Evolutionary conservation across 1,140 invertebrate genomes (phyloP).

Genomic region (Bactericera cockerelli): DNA sequence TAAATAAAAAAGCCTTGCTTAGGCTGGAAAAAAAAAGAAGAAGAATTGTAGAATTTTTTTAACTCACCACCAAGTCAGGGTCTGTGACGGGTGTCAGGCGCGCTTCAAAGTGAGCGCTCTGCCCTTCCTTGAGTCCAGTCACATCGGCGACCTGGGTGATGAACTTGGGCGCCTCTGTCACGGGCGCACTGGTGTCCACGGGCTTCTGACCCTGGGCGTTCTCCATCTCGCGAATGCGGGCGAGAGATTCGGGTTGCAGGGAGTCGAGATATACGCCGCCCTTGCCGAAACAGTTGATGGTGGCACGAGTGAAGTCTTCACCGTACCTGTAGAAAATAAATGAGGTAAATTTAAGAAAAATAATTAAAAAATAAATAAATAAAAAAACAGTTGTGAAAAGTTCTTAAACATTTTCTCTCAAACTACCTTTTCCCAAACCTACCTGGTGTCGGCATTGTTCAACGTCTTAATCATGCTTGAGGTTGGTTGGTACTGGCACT

Average conservation of each 20-base stretch:
- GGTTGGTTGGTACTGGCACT: no score
- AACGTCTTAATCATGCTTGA: neutral
- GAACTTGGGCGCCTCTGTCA: slow-evolving; percentile 74
- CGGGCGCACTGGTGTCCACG: slow-evolving; percentile 37
- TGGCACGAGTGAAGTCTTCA: slow-evolving; percentile 70
- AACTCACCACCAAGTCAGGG: slow-evolving; percentile 54
- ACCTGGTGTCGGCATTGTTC: no score
- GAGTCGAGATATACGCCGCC: slow-evolving; percentile 84
- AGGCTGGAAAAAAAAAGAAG: no score
- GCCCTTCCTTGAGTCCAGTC: slow-evolving; percentile 71
- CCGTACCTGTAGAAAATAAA: slow-evolving; percentile 41
- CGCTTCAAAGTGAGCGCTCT: slow-evolving; percentile 87
- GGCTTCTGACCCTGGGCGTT: slow-evolving; percentile 36
- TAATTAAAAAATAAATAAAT: neutral
- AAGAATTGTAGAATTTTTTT: no score
- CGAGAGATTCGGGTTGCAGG: slow-evolving; percentile 83
- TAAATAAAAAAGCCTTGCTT: no score
- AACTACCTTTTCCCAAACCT: no score
- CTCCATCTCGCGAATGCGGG: slow-evolving; percentile 69
- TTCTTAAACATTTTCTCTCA: no score
- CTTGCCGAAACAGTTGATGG: slow-evolving; percentile 64
- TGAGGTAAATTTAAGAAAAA: no score
- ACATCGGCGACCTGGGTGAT: slow-evolving; percentile 72
- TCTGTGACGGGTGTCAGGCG: slow-evolving; percentile 77
- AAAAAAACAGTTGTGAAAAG: neutral